phyloP scores from a whole-genome alignment of 1,140 invertebrate genomes.

The Sinella curviseta region DNA sequence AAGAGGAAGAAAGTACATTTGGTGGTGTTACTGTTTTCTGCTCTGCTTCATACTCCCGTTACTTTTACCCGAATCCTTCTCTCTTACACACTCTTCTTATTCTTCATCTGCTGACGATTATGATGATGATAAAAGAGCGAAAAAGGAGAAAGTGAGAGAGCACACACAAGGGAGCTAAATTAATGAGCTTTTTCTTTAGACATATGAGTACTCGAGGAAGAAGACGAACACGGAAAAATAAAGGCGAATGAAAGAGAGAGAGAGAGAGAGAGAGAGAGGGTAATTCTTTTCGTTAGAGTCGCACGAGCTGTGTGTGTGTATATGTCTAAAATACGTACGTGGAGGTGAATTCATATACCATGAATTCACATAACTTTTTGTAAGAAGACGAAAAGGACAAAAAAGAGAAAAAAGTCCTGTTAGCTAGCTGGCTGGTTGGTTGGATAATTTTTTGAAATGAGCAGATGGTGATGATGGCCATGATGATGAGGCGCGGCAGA shows the following conservation, averaged over 20 bases:
- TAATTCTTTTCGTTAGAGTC: not conserved
- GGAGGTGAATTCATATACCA: not conserved
- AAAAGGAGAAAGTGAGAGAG: slow-evolving; percentile 25
- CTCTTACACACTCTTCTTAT: not conserved
- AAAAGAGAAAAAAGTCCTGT: not conserved
- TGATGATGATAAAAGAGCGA: slow-evolving; percentile 21
- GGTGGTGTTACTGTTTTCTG: not conserved
- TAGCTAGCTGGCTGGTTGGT: not conserved
- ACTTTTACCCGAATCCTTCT: not conserved
- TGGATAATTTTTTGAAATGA: slow-evolving; percentile 28
- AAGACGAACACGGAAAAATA: not conserved
- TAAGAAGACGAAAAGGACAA: not conserved
- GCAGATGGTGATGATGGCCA: slow-evolving; percentile 20
- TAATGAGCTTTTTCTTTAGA: slow-evolving; percentile 26
- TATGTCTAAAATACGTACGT: slow-evolving; percentile 5
- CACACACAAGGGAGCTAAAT: slow-evolving; percentile 25
- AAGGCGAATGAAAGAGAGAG: not conserved
- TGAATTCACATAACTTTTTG: not conserved
- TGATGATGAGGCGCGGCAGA: slow-evolving; percentile 15
- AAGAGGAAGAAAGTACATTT: not conserved
- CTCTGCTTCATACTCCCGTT: not conserved
- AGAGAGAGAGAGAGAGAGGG: not conserved
- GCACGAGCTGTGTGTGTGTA: not conserved
- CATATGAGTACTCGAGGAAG: not conserved
- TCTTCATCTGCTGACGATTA: not conserved